These are phyloP conservation scores for Tinamus major DNA, from an alignment of 2,797 vertebrate genomes.

Conservation along the genomic window DNA sequence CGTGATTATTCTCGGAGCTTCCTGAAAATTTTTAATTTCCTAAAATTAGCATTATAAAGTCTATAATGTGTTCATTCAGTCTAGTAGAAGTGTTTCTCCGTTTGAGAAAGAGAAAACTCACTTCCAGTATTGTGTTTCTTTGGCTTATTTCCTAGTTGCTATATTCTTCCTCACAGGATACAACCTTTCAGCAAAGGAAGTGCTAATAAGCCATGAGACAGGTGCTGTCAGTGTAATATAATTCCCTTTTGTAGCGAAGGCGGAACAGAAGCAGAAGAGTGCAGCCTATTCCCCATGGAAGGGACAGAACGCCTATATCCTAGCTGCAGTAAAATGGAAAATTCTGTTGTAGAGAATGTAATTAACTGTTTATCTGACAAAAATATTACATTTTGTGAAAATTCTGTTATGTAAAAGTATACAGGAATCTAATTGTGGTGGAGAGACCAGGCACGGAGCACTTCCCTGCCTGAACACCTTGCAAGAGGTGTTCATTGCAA, in stretches of 20 bases:
- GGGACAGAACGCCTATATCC: neutral
- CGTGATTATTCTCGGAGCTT: neutral
- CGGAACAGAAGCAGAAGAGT: constrained; percentile 30
- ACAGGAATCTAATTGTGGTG: neutral
- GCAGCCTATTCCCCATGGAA: neutral
- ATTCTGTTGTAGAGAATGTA: neutral
- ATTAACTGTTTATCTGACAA: constrained; percentile 8
- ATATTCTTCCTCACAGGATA: constrained; percentile 13
- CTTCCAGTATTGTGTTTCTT: constrained; percentile 7
- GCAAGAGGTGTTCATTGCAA: neutral
- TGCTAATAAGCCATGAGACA: constrained; percentile 28
- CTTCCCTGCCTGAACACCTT: neutral
- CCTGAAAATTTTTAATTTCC: neutral
- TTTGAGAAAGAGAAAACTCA: neutral
- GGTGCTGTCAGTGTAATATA: constrained; percentile 24
- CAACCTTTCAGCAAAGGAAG: constrained; percentile 28
- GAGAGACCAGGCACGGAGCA: neutral
- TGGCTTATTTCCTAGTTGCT: constrained; percentile 24
- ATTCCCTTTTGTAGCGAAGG: constrained; percentile 39
- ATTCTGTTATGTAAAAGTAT: neutral
- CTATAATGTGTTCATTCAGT: neutral
- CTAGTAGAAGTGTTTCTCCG: neutral
- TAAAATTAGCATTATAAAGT: neutral
- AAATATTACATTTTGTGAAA: neutral
- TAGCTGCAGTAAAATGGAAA: neutral